These are phyloP conservation scores for Dynastes tityus DNA, from an alignment of 2,888 invertebrate genomes.

Conservation along the genomic window DNA sequence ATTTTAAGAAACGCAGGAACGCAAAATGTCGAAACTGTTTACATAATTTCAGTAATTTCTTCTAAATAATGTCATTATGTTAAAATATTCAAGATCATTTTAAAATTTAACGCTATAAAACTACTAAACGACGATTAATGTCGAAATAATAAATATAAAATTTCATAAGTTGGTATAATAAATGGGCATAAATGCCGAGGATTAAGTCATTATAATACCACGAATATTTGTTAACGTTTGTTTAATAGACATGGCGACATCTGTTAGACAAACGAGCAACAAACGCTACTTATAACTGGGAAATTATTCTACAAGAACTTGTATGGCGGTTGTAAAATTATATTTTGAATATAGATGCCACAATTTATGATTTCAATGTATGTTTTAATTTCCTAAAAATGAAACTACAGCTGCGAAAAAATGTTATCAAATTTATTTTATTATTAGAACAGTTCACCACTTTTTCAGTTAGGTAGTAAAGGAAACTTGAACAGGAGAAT, in stretches of 20 bases:
- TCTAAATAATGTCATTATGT: background rate
- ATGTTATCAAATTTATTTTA: no score
- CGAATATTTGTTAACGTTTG: background rate
- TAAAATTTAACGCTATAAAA: conserved; percentile 29
- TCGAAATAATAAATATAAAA: conserved; percentile 22
- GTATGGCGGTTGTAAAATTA: no score
- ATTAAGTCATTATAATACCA: background rate
- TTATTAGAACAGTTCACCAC: no score
- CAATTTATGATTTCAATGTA: no score
- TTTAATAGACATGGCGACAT: background rate
- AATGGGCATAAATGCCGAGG: background rate
- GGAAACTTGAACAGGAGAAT: no score
- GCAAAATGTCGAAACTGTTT: background rate
- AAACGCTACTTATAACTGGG: no score
- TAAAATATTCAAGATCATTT: conserved; percentile 24
- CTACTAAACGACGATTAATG: conserved; percentile 13
- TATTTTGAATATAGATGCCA: no score
- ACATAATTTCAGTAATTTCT: background rate
- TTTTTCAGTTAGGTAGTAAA: no score
- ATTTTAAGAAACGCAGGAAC: background rate
- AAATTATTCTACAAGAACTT: no score
- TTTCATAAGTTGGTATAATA: background rate
- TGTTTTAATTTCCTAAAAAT: no score
- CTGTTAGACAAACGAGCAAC: background rate
- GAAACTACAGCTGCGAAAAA: no score